Conservation (phyloP, 1,140 invertebrate species). For the Euwallacea fornicatus region DNA sequence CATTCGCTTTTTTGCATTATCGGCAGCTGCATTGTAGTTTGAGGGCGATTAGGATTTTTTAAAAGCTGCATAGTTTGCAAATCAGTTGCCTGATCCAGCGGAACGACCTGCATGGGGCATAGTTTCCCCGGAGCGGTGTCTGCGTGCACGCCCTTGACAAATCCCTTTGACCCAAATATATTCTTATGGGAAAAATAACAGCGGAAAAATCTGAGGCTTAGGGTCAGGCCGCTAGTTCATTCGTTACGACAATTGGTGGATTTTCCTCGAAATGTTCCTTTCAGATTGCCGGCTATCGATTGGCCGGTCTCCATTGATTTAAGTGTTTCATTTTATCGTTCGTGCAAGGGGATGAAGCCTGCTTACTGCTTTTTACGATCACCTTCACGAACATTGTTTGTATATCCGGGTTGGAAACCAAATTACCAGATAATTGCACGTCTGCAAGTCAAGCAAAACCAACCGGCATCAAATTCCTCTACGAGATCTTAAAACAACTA, state of each 20-base stretch:
- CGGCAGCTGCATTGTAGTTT: no score
- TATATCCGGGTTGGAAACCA: neutral
- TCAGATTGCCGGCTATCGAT: conserved; percentile 28
- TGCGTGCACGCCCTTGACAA: conserved; percentile 20
- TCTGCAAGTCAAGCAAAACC: conserved; percentile 1
- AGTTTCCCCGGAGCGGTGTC: neutral
- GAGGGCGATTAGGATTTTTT: no score
- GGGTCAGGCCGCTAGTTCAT: conserved; percentile 32
- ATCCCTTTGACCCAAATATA: conserved; percentile 32
- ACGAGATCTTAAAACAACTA: conserved; percentile 27
- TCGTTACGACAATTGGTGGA: conserved; percentile 37
- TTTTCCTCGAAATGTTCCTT: conserved; percentile 34
- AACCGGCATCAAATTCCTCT: conserved; percentile 10
- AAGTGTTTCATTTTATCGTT: conserved; percentile 14
- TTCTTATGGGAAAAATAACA: conserved; percentile 36
- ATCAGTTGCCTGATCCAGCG: no score
- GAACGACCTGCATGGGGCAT: no score
- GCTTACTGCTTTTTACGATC: no score
- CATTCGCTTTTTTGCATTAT: no score
- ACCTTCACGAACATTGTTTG: no score
- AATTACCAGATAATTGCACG: conserved; percentile 3
- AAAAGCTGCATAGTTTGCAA: no score
- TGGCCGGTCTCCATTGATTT: conserved; percentile 17
- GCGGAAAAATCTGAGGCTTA: conserved; percentile 35
- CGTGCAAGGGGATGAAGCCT: no score